Base-by-base conservation (phyloP, 2,113 vertebrate species). In the Orycteropus afer region DNA sequence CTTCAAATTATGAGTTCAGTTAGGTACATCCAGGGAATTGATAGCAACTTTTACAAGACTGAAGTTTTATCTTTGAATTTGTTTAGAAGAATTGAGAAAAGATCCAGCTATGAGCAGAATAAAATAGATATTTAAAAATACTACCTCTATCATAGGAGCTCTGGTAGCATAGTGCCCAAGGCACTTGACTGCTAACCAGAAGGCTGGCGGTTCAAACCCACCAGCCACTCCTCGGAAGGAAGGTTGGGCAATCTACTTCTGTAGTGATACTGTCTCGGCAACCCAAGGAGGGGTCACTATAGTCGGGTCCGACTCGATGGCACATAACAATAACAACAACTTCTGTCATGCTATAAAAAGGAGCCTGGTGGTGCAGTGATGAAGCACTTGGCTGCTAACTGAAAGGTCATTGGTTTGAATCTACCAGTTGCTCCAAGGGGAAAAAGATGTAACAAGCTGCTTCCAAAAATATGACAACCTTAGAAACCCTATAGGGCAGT, bases 41-140 rank as follows among this genome's bases (percentile, higher is more conserved):
- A 25, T 4, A 82, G 25, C 14, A 67, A 63, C 57, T 37, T 61
- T 42, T 67, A 59, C 25, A 45, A 53, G 3, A 34, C 7, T 82
- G 23, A 90, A 90, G 86, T 20, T 53, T 53, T 20, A 73, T 81
- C 37, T 90, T 73, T 87, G 27, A 42, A 37, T 86, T 80, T 84
- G 20, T 69, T 90, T 86, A 73, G 63, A 53, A 1, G 71, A 95
- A 45, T 92, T 14, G 57, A 84, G 77, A 34, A 85, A 95, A 90
- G 15, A 59, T 90, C 20, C 93, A 53, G 53, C 15, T 85, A 4
- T 93, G 1, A 63, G 53, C 42, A 78, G 6, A 74, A 6, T 15
- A 47, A 81, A 87, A 81, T 71, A 73, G 67, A 67, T 23, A 83
- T 89, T 95, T 89, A 20, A 81, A 74, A 85, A 29, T 49, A 42